Percentiles rank a stretch among this genome's conserved stretches.
Conservation (phyloP, 2,888 invertebrate species). For the Apeira syringaria region DNA sequence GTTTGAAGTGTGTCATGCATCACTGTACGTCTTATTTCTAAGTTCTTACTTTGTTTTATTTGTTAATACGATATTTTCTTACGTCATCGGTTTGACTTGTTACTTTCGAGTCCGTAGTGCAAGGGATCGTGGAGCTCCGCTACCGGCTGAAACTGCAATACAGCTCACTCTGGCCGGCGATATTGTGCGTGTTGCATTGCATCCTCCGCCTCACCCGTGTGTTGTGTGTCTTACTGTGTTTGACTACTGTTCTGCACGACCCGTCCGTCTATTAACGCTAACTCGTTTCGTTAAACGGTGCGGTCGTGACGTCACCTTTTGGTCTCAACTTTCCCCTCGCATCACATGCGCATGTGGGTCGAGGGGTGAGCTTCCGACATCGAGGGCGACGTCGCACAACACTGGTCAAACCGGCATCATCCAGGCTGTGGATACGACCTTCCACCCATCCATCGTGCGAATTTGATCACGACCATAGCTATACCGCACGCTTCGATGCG, state of each 20-base stretch:
- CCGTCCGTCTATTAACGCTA: slow-evolving; percentile 11
- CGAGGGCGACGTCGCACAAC: slow-evolving; percentile 44
- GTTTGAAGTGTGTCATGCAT: slow-evolving; percentile 1
- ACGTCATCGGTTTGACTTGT: slow-evolving; percentile 47
- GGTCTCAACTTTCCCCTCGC: slow-evolving; percentile 49
- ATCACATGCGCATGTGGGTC: slow-evolving; percentile 52
- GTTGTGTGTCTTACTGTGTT: slow-evolving; percentile 43
- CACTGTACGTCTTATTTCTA: slow-evolving; percentile 7
- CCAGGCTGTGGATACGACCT: slow-evolving; percentile 11
- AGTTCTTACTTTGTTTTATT: slow-evolving; percentile 7
- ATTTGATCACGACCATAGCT: slow-evolving; percentile 28
- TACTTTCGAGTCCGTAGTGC: slow-evolving; percentile 67
- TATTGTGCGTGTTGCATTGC: slow-evolving; percentile 75
- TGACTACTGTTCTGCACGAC: slow-evolving; percentile 68
- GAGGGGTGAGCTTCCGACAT: slow-evolving; percentile 44
- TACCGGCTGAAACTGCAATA: slow-evolving; percentile 34
- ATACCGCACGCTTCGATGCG: slow-evolving; percentile 50
- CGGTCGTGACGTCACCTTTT: slow-evolving; percentile 37
- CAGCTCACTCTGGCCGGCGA: slow-evolving; percentile 81
- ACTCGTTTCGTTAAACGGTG: slow-evolving; percentile 7
- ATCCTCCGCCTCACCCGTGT: slow-evolving; percentile 55
- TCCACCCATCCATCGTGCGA: slow-evolving; percentile 37
- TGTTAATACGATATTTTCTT: slow-evolving; percentile 27
- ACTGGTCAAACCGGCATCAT: slow-evolving; percentile 53
- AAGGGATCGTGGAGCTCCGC: slow-evolving; percentile 32